Conservation (phyloP, 2,797 vertebrate genomes). For the Presbytis comata region DNA sequence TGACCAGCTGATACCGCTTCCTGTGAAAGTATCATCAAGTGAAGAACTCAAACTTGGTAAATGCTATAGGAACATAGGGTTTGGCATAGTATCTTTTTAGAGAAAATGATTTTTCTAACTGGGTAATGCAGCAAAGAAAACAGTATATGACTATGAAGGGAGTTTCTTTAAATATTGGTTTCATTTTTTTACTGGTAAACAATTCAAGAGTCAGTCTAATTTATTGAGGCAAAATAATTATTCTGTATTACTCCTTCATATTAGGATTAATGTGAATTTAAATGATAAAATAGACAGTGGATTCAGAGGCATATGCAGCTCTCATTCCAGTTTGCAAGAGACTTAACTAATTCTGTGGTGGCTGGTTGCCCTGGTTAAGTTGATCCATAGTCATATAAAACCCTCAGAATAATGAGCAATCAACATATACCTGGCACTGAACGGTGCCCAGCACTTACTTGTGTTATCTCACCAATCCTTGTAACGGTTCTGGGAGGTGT, state of each 20-base stretch:
- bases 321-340: background rate
- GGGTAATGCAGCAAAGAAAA: background rate
- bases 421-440: background rate
- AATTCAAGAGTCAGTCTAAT: background rate
- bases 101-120: conserved; percentile 14
- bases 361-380: background rate
- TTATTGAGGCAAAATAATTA: background rate
- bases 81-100: background rate
- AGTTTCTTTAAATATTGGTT: background rate
- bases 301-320: background rate
- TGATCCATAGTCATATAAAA: background rate
- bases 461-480: background rate
- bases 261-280: background rate
- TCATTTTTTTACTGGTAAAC: background rate
- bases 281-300: background rate
- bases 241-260: background rate
- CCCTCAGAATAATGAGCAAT: background rate
- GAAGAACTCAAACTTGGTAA: conserved; percentile 67
- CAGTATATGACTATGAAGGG: background rate
- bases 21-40: conserved; percentile 75
- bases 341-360: background rate
- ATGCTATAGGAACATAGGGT: background rate
- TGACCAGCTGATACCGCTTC: conserved; percentile 85
- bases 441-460: background rate
- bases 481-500: background rate